phyloP scores from a whole-genome alignment of 2,888 invertebrate genomes.

The Philereme transversata region DNA sequence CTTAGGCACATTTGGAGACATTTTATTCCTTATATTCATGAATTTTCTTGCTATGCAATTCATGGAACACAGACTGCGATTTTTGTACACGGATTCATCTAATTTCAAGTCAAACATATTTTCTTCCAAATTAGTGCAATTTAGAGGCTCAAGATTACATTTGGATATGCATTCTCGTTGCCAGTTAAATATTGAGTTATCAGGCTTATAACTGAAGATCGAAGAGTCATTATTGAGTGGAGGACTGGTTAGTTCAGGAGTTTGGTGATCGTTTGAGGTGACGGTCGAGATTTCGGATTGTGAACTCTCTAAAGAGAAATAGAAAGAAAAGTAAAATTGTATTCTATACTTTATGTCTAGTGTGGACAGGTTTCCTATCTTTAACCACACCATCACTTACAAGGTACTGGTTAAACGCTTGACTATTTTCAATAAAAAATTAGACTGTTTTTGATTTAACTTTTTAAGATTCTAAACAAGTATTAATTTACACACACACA shows the following conservation, averaged over 20 bases:
- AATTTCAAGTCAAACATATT: constrained; percentile 30
- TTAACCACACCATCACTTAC: too few relatives aligned
- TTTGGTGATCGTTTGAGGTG: constrained; percentile 16
- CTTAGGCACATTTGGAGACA: constrained; percentile 41
- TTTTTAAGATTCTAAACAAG: too few relatives aligned
- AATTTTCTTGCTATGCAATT: constrained; percentile 47
- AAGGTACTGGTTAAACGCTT: too few relatives aligned
- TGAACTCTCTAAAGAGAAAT: constrained; percentile 28
- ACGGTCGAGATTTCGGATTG: constrained; percentile 19
- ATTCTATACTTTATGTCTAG: not conserved
- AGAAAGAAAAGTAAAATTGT: not conserved
- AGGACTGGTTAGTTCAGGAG: constrained; percentile 9
- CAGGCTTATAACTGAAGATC: constrained; percentile 21
- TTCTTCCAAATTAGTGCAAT: constrained; percentile 25
- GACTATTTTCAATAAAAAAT: too few relatives aligned
- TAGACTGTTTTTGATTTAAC: too few relatives aligned
- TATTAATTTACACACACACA: too few relatives aligned
- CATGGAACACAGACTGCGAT: constrained; percentile 56
- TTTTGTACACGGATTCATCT: constrained; percentile 9
- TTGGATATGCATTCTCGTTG: constrained; percentile 23
- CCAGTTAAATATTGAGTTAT: constrained; percentile 31
- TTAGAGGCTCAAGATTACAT: constrained; percentile 27
- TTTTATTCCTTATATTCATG: constrained; percentile 33
- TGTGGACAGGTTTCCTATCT: too few relatives aligned
- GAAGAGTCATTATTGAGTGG: constrained; percentile 22